Percentiles rank a stretch among this genome's conserved stretches.
phyloP scores from a whole-genome alignment of 2,113 vertebrate species.

The Gobiocypris rarus region DNA sequence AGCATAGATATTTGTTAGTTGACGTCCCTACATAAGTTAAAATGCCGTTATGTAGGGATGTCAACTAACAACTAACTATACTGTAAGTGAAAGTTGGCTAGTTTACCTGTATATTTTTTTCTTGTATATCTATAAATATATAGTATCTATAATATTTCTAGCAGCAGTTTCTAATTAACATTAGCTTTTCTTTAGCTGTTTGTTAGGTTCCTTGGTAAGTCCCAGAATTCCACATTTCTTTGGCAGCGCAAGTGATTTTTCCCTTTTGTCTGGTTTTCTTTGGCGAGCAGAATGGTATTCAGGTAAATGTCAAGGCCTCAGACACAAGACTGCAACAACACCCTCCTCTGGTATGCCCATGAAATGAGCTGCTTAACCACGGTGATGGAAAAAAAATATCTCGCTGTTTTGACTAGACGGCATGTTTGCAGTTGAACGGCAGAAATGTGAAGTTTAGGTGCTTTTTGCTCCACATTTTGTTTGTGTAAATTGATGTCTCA shows the following conservation, averaged over 20 bases:
- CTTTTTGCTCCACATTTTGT: not conserved
- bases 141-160: not conserved
- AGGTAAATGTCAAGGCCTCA: slow-evolving; percentile 1
- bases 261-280: not conserved
- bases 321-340: slow-evolving; percentile 19
- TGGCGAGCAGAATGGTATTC: slow-evolving; percentile 1
- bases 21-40: not conserved
- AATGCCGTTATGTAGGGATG: not conserved
- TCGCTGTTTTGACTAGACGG: not conserved
- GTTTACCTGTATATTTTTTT: not conserved
- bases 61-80: not conserved
- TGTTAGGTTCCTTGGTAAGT: not conserved
- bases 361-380: not conserved
- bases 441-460: not conserved
- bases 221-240: not conserved
- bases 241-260: not conserved
- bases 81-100: not conserved
- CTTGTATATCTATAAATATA: not conserved
- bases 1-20: not conserved
- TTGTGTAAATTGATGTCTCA: not conserved
- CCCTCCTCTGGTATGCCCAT: slow-evolving; percentile 18
- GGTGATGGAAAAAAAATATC: slow-evolving; percentile 23
- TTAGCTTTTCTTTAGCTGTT: not conserved
- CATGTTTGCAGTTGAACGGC: not conserved
- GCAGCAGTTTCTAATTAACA: not conserved